Conservation (phyloP, 2,113 vertebrate species). For the Lonchura striata region DNA sequence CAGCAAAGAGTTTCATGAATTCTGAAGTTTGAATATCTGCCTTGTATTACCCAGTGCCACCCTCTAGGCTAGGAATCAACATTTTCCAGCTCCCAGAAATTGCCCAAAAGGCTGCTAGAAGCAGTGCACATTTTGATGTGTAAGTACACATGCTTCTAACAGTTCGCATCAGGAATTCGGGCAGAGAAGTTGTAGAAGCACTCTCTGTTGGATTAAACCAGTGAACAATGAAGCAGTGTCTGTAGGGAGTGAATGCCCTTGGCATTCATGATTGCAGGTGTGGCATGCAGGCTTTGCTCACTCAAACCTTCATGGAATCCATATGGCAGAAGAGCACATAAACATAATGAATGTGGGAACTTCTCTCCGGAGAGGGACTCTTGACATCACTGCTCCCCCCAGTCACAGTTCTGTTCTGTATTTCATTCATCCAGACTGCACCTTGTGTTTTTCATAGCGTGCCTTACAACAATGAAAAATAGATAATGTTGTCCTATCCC, state of each 20-base stretch:
- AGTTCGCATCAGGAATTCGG: constrained; percentile 32
- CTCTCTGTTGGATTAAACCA: constrained; percentile 41
- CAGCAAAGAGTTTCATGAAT: constrained; percentile 82
- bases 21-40: constrained; percentile 83
- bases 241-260: constrained; percentile 36
- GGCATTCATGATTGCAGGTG: not conserved
- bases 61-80: constrained; percentile 75
- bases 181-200: constrained; percentile 35
- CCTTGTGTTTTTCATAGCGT: not conserved
- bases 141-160: constrained; percentile 14
- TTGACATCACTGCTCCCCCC: not conserved
- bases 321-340: not conserved
- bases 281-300: not conserved
- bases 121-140: constrained; percentile 49
- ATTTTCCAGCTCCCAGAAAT: constrained; percentile 76
- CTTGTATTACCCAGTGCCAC: constrained; percentile 78
- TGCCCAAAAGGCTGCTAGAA: constrained; percentile 78
- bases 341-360: not conserved
- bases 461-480: not conserved
- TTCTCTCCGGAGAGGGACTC: not conserved
- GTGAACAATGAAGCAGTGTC: constrained; percentile 58
- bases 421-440: not conserved
- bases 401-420: not conserved
- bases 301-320: not conserved
- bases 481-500: not conserved